Conservation (phyloP, 2,113 vertebrate genomes). For the Ciconia maguari region DNA sequence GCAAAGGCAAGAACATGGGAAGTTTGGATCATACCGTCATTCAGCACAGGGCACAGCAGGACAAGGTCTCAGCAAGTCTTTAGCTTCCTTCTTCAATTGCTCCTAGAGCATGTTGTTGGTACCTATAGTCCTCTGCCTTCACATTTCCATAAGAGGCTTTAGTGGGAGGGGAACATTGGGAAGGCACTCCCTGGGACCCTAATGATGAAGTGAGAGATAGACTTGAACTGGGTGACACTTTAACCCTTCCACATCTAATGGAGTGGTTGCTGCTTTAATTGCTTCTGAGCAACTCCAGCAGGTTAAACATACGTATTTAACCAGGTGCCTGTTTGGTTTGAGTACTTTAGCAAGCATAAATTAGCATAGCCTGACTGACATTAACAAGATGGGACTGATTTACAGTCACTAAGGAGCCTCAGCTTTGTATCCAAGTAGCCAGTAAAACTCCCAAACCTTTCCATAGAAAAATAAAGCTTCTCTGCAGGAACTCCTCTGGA, state of each 20-base stretch:
- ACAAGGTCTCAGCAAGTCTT: not conserved
- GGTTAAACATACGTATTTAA: conserved; percentile 43
- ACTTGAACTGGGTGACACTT: not conserved
- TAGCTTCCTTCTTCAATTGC: not conserved
- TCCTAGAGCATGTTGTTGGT: not conserved
- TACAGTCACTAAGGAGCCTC: not conserved
- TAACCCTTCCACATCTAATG: not conserved
- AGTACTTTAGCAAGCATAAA: conserved; percentile 39
- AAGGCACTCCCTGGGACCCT: not conserved
- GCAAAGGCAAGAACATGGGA: rapidly evolving
- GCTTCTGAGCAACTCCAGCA: not conserved
- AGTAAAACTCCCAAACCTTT: not conserved
- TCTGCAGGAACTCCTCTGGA: not conserved
- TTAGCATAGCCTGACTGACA: conserved; percentile 28
- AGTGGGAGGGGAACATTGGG: rapidly evolving
- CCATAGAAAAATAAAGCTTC: not conserved
- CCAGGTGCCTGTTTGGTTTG: conserved; percentile 14
- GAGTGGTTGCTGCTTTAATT: conserved; percentile 26
- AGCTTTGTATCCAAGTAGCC: not conserved
- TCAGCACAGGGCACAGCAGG: not conserved
- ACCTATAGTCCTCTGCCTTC: not conserved
- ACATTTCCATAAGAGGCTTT: not conserved
- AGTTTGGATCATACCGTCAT: not conserved
- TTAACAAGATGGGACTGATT: conserved; percentile 34
- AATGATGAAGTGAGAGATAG: not conserved